phyloP scores from a whole-genome alignment of 2,113 vertebrate genomes.

The Lethenteron camtschaticum region DNA sequence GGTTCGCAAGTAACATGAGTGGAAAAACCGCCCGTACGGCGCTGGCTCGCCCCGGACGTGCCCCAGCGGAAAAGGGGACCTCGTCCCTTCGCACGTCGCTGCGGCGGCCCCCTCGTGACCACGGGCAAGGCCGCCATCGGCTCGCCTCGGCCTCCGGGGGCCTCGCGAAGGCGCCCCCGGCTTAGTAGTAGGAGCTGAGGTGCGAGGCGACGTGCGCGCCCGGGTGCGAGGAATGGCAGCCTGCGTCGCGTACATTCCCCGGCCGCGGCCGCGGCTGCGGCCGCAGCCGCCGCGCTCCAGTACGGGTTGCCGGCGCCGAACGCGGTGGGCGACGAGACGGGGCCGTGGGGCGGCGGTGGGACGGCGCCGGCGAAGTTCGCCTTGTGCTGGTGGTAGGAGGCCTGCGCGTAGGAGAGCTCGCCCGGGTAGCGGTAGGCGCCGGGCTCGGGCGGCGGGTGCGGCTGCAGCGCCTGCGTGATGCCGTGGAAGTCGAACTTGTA shows the following conservation, averaged over 20 bases:
- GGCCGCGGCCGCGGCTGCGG: no score
- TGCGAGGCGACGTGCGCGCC: conserved; percentile 53
- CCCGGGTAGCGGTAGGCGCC: conserved; percentile 61
- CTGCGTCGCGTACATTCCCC: conserved; percentile 20
- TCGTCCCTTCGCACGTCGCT: no score
- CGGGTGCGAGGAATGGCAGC: conserved; percentile 47
- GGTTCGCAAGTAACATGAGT: no score
- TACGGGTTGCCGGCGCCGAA: conserved; percentile 45
- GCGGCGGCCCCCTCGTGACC: no score
- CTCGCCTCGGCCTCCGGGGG: no score
- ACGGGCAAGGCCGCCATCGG: no score
- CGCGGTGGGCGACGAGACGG: conserved; percentile 48
- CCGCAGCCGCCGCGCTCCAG: conserved; percentile 49
- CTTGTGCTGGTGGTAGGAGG: conserved; percentile 47
- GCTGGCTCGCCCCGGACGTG: no score
- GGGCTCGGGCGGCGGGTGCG: conserved; percentile 44
- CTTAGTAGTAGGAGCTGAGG: conserved; percentile 57
- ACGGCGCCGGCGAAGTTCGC: conserved; percentile 72
- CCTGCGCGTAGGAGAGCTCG: conserved; percentile 46
- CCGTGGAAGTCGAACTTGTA: conserved; percentile 75
- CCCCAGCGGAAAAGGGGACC: no score
- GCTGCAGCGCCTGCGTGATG: conserved; percentile 62
- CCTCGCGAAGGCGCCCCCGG: no score
- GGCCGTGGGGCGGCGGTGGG: conserved; percentile 40
- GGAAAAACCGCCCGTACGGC: no score